Percentiles rank a stretch among this genome's conserved stretches.
These are phyloP conservation scores for Eulemur coronatus DNA, from an alignment of 2,797 vertebrate genomes.

Conservation along the genomic window DNA sequence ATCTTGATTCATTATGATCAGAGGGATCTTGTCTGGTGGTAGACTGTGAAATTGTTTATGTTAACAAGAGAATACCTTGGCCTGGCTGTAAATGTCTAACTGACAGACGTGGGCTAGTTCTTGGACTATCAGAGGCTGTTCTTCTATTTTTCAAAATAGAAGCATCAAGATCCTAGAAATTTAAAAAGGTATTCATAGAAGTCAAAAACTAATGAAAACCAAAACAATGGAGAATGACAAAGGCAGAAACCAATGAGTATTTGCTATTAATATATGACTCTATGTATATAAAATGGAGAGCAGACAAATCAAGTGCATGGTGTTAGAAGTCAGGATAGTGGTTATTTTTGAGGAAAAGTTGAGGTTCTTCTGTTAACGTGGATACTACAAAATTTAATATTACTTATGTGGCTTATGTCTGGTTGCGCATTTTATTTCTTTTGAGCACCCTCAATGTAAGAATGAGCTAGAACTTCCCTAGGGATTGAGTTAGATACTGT, in stretches of 20 bases:
- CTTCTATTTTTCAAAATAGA: neutral
- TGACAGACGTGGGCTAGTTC: rapidly evolving
- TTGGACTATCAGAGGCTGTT: neutral
- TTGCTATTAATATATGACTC: neutral
- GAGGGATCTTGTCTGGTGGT: neutral
- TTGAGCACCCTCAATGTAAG: neutral
- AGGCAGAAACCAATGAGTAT: neutral
- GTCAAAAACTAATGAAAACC: neutral
- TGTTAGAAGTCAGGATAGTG: neutral
- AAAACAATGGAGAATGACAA: neutral
- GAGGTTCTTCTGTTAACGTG: neutral
- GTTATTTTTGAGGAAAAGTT: neutral
- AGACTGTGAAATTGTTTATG: neutral
- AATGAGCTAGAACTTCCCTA: neutral
- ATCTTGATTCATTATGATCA: neutral
- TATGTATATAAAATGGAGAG: neutral
- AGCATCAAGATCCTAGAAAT: neutral
- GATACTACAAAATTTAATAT: neutral
- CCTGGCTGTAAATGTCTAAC: neutral
- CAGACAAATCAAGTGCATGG: neutral
- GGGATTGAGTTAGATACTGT: neutral
- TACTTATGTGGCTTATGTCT: neutral
- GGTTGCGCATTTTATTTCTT: neutral
- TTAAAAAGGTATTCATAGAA: neutral
- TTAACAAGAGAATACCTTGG: neutral